These are phyloP conservation scores for Lymantria dispar DNA, from an alignment of 2,888 invertebrate species.

Conservation along the genomic window DNA sequence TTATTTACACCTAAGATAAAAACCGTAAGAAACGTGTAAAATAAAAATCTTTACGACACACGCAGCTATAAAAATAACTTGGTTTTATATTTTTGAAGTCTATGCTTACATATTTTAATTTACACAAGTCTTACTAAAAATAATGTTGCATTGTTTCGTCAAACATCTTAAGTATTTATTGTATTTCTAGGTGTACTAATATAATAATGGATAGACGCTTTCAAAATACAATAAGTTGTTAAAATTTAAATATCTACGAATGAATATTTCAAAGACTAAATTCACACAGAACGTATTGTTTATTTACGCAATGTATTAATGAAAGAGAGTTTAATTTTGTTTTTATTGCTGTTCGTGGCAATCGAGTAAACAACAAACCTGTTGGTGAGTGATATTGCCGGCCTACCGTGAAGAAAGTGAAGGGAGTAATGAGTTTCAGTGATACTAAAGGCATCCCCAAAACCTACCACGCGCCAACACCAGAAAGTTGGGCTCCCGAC, in stretches of 20 bases:
- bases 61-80: constrained; percentile 2
- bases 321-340: too few species aligned
- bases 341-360: too few species aligned
- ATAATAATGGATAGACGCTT: constrained; percentile 17
- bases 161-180: constrained; percentile 19
- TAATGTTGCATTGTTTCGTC: constrained; percentile 26
- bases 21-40: constrained; percentile 3
- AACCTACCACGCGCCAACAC: too few species aligned
- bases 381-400: too few species aligned
- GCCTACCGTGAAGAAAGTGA: too few species aligned
- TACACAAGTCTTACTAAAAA: constrained; percentile 12
- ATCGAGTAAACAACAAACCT: too few species aligned
- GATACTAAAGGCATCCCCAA: too few species aligned
- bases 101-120: constrained; percentile 7
- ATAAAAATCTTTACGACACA: constrained; percentile 2
- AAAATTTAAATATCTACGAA: constrained; percentile 32
- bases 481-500: too few species aligned
- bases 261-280: constrained; percentile 2
- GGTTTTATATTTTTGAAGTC: constrained; percentile 15
- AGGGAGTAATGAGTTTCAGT: too few species aligned
- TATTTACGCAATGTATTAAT: too few species aligned
- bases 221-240: constrained; percentile 37
- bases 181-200: constrained; percentile 20
- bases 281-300: constrained; percentile 3
- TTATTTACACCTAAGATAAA: constrained; percentile 18